Base-by-base conservation (phyloP, 2,797 vertebrate species). In the Astyanax mexicanus region DNA sequence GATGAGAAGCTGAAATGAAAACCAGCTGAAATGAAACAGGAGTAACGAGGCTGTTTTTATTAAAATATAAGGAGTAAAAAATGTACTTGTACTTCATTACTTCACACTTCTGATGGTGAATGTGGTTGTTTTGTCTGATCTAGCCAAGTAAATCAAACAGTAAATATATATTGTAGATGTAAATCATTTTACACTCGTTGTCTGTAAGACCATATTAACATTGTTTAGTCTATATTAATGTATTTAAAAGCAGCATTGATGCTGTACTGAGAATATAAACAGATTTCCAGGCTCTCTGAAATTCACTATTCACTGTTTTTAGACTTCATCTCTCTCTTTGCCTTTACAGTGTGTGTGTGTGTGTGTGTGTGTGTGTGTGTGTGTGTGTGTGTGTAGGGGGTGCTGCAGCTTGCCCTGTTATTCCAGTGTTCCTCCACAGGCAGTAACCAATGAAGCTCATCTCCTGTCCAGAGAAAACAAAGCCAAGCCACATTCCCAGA, bases 391-490 rank as follows among this genome's bases (percentile, higher is more conserved):
- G 45, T 1, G 25, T 37, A 40, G 25, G 64, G 51, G 35, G 12
- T 60, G 52, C 70, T 75, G 65, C 77, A 83, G 81, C 60, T 81
- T 87, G 77, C 82, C 84, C 85, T 92, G 84, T 85, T 86, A 85
- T 86, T 88, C 74, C 86, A 83, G 85, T 81, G 86, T 89, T 72
- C 78, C 91, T 89, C 87, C 81, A 77, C 90, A 89, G 90, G 86
- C 90, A 89, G 89, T 66, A 80, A 92, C 89, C 92, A 94, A 91
- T 91, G 88, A 93, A 92, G 92, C 92, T 93, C 90, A 93, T 94
- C 93, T 93, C 92, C 91, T 90, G 89, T 90, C 92, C 92, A 94
- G 90, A 92, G 89, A 90, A 94, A 94, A 94, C 92, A 94, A 93
- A 94, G 91, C 87, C 84, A 86, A 91, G 85, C 88, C 89, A 90